Percentiles rank a stretch among this genome's conserved stretches.
These are phyloP conservation scores for Furnarius figulus DNA, from an alignment of 2,113 vertebrate genomes.

Conservation along the genomic window DNA sequence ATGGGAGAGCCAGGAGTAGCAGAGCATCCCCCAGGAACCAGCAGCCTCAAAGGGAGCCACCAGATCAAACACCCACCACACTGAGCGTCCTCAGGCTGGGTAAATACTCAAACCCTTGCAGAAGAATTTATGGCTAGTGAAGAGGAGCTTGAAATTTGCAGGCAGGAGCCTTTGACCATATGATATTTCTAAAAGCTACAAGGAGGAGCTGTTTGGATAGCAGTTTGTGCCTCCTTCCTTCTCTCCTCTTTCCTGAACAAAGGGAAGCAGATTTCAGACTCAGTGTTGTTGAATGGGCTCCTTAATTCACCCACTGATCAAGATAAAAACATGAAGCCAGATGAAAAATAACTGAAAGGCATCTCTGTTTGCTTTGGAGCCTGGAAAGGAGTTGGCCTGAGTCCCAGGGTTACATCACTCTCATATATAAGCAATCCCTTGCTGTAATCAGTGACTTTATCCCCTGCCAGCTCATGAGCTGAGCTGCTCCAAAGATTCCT, in stretches of 20 bases:
- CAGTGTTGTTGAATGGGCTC: neutral
- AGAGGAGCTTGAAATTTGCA: neutral
- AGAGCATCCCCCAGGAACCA: neutral
- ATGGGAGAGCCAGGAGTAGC: neutral
- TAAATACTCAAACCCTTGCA: neutral
- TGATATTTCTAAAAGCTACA: neutral
- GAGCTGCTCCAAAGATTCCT: neutral
- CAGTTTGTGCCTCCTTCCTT: neutral
- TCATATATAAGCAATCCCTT: neutral
- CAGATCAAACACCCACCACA: neutral
- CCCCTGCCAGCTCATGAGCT: neutral
- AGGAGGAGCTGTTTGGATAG: neutral
- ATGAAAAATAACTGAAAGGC: neutral
- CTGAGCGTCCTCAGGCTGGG: neutral
- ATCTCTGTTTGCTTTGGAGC: constrained; percentile 27
- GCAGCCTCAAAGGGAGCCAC: neutral
- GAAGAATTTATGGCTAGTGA: neutral
- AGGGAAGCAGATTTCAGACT: neutral
- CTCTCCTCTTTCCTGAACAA: neutral
- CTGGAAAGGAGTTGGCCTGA: neutral
- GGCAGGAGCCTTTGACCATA: neutral
- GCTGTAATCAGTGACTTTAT: neutral
- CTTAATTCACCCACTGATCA: neutral
- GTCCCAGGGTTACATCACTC: constrained; percentile 21
- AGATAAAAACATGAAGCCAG: neutral